Conservation (phyloP, 1,140 invertebrate species). For the Teleopsis dalmanni region DNA sequence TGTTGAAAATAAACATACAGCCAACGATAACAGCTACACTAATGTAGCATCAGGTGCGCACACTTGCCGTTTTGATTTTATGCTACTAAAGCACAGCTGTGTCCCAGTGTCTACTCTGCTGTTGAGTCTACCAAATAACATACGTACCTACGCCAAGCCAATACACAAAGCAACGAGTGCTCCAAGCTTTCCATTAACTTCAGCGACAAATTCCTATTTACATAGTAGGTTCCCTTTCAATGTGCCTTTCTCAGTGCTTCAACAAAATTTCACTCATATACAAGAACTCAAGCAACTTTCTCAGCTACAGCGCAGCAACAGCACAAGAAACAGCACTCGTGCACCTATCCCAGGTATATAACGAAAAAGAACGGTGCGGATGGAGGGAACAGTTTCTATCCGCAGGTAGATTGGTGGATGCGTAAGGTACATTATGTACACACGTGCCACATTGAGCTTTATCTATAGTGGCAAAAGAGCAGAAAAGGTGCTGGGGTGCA, state of each 20-base stretch:
- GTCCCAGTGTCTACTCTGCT: background rate
- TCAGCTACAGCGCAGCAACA: background rate
- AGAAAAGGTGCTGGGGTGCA: background rate
- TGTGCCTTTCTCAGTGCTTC: no score
- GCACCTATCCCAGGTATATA: conserved; percentile 14
- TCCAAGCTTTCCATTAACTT: background rate
- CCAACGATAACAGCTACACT: background rate
- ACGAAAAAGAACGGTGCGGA: conserved; percentile 6
- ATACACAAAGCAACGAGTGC: background rate
- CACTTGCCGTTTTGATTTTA: conserved; percentile 8
- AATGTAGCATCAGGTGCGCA: conserved; percentile 8
- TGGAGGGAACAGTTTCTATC: conserved; percentile 22
- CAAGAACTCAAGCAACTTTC: background rate
- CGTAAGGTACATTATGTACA: conserved; percentile 21
- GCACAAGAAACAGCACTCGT: background rate
- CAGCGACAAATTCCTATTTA: background rate
- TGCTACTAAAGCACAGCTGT: conserved; percentile 8
- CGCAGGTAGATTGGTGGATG: conserved; percentile 45
- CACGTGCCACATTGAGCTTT: conserved; percentile 12
- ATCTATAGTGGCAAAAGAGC: background rate
- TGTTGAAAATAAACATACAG: conserved; percentile 1
- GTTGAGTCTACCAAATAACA: background rate
- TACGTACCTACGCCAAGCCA: background rate
- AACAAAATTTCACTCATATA: background rate
- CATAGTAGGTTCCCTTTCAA: no score